Evolutionary conservation across 2,888 invertebrate genomes (phyloP), one percentile per base, ranked within the genome.

Genomic region (Ischnus inquisitorius): DNA sequence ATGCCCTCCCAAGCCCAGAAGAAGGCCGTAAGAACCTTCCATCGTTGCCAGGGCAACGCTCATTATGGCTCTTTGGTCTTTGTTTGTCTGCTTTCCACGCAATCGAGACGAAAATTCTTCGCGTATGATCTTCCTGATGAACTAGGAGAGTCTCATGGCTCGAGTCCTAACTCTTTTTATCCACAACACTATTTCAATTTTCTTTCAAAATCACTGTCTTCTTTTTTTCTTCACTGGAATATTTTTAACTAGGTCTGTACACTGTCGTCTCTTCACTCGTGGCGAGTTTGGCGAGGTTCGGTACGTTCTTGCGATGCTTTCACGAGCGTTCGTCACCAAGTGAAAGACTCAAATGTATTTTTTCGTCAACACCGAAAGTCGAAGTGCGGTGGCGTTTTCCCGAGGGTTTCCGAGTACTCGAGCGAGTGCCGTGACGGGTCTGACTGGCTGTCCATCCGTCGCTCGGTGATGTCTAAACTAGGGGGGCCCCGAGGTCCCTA

Each of bases 401-500:
- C 86, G 89, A 88, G 82, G 89, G 88, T 92, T 92, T 91, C 90
- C 90, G 92, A 92, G 92, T 90, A 92, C 90, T 92, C 90, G 91
- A 91, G 89, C 92, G 93, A 92, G 91, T 91, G 93, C 92, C 92
- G 93, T 93, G 93, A 93, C 93, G 92, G 90, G 93, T 93, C 92
- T 92, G 93, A 93, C 93, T 93, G 93, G 90, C 92, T 93, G 93
- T 93, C 92, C 92, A 93, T 93, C 93, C 93, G 93, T 93, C 93
- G 93, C 92, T 92, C 91, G 88, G 92, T 93, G 93, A 93, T 93
- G 93, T 93, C 93, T 93, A 93, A 93, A 93, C 93, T 93, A 93
- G 92, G 90, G 92, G 90, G 84, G 78, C 84, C 89, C 90, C 88
- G 89, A 88, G 90, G 91, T 93, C 92, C 92, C 92, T 93, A 92